Base-by-base conservation (phyloP, 2,113 vertebrate genomes). In the Romanogobio albipinnatus region DNA sequence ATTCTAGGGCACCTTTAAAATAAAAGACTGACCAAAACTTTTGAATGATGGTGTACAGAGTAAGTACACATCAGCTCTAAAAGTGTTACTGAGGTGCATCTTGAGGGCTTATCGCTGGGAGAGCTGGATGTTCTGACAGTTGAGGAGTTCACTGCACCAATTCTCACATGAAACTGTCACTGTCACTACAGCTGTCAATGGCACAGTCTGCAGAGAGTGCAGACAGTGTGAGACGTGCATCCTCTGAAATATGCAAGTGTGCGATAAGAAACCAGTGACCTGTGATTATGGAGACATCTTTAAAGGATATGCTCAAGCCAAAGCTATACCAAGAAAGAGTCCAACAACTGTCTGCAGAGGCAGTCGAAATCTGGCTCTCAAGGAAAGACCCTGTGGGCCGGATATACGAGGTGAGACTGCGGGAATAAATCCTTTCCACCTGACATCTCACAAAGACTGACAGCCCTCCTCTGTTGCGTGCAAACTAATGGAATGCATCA, bases 261-360 rank as follows among this genome's bases (percentile, higher is more conserved):
- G 49, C 15, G 8, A 76, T 61, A 33, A 59, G 51, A 78, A 78
- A 39, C 33, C 53, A 59, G 53, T 78, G 56, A 78, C 29, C 53
- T 78, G 51, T 78, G 76, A 78, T 78, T 78, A 59, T 43, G 76
- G 33, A 59, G 29, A 78, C 22, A 43, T n/a, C 29, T 78, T 78
- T 78, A 59, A 78, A 78, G 33, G 53, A 4, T 43, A 5, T 78
- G 8, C 26, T 77, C 33, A 53, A 56, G 26, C 24, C 49, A 9
- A 19, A 11, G 76, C 29, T 78, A 36, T 15, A 10, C 51, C 10
- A 1, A n/a, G 24, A 17, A 76, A 51, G 22, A 22, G 43, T 24
- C 19, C 45, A 39, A 74, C 71, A 47, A 14, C 4, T 26, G 24
- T 51, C 14, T 76, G 7, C 47, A 76, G 26, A 17, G 45, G 43